These are phyloP conservation scores for Brachyptera putata DNA, from an alignment of 2,888 invertebrate genomes.

Conservation along the genomic window DNA sequence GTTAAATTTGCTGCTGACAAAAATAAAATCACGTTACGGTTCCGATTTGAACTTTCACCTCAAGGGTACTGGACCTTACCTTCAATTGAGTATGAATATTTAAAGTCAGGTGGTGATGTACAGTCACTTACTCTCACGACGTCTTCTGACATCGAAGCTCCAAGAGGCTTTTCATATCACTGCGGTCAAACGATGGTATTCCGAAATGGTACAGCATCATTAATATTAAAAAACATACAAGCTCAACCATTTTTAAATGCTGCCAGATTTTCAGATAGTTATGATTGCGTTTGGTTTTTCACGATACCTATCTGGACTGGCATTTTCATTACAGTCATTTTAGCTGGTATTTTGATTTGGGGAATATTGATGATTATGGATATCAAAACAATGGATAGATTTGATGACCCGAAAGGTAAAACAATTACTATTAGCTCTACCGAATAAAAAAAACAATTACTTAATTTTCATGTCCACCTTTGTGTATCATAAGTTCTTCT, in stretches of 20 bases:
- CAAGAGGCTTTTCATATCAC: constrained; percentile 37
- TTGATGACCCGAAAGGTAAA: constrained; percentile 98
- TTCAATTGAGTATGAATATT: not conserved
- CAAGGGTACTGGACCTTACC: not conserved
- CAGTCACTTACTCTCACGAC: not conserved
- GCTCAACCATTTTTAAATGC: constrained; percentile 29
- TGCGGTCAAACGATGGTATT: constrained; percentile 35
- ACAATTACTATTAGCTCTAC: constrained; percentile 75
- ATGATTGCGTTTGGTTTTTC: constrained; percentile 91
- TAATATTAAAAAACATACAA: constrained; percentile 36
- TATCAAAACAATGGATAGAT: constrained; percentile 94
- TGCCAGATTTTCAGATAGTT: constrained; percentile 61
- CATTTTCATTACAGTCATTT: constrained; percentile 72
- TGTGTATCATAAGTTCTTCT: too few relatives aligned
- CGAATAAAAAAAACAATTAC: too few relatives aligned
- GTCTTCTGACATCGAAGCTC: constrained; percentile 34
- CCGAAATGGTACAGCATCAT: constrained; percentile 1
- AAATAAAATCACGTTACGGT: not conserved
- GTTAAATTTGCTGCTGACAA: not conserved
- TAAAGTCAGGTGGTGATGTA: not conserved
- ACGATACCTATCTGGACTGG: constrained; percentile 87
- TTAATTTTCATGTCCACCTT: too few relatives aligned
- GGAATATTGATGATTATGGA: constrained; percentile 90
- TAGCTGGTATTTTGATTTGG: constrained; percentile 74
- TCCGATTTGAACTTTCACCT: not conserved